Conservation (phyloP, 2,113 vertebrate species). For the Corythaeola cristata region DNA sequence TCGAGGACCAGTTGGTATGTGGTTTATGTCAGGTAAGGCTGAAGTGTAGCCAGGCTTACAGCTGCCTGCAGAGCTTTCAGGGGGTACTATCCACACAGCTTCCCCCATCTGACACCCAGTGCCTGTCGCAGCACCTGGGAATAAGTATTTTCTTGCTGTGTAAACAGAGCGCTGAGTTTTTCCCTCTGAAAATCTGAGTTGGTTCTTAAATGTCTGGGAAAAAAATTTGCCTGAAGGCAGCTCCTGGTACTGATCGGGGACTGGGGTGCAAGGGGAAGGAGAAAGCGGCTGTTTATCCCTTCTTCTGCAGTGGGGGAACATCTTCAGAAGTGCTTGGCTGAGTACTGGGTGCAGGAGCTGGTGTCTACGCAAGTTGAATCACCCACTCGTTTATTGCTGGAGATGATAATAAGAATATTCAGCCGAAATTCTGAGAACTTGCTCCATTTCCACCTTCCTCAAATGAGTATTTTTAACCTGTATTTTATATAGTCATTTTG, state of each 20-base stretch:
- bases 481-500: background rate
- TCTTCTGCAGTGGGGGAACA: background rate
- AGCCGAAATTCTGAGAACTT: background rate
- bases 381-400: background rate
- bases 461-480: background rate
- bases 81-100: background rate
- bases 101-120: fast-evolving
- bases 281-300: background rate
- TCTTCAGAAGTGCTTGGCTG: background rate
- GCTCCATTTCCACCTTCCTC: background rate
- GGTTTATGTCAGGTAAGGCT: background rate
- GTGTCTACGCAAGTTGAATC: fast-evolving
- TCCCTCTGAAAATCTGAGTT: background rate
- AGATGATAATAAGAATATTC: background rate
- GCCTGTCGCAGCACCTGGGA: background rate
- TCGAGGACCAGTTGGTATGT: background rate
- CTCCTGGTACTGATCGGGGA: background rate
- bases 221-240: background rate
- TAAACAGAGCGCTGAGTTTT: background rate
- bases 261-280: background rate
- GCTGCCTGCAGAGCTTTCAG: background rate
- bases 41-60: background rate
- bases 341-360: background rate
- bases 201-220: background rate
- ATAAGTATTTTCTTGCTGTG: background rate